Conservation (phyloP, 2,888 invertebrate species). For the Callosobruchus maculatus region DNA sequence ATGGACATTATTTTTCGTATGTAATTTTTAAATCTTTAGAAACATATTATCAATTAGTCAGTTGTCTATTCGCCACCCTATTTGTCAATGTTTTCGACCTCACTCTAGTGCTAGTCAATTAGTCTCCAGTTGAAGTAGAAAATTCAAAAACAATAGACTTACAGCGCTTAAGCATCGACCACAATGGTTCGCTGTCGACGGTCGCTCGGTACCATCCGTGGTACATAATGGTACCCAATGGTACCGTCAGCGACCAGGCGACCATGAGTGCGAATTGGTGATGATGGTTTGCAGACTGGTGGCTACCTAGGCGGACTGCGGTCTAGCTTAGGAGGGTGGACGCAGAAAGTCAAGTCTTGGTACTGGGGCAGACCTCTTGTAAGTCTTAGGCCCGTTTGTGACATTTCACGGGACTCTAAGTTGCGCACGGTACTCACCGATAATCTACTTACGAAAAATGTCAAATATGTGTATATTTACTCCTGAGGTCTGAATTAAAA, state of each 20-base stretch:
- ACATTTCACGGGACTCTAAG: background rate
- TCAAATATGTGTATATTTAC: background rate
- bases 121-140: too few species aligned
- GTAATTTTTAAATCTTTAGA: too few species aligned
- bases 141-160: background rate
- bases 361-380: slow-evolving; percentile 96
- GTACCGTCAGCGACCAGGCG: slow-evolving; percentile 21
- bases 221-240: slow-evolving; percentile 4
- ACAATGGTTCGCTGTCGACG: background rate
- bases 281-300: slow-evolving; percentile 68
- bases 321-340: slow-evolving; percentile 92
- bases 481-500: too few species aligned
- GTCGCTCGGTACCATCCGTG: background rate
- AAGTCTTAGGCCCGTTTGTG: slow-evolving; percentile 51
- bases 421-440: background rate
- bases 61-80: too few species aligned
- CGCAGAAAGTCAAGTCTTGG: slow-evolving; percentile 95
- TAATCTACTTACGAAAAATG: background rate
- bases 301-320: slow-evolving; percentile 90
- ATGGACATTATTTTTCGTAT: too few species aligned
- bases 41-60: too few species aligned
- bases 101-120: too few species aligned
- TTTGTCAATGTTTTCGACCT: too few species aligned
- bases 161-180: background rate
- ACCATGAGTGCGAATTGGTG: slow-evolving; percentile 19